A percentile compares a stretch with the other conserved stretches of the same genome.
Conservation (phyloP, 1,140 invertebrate genomes). For the Drosophila sturtevanti region DNA sequence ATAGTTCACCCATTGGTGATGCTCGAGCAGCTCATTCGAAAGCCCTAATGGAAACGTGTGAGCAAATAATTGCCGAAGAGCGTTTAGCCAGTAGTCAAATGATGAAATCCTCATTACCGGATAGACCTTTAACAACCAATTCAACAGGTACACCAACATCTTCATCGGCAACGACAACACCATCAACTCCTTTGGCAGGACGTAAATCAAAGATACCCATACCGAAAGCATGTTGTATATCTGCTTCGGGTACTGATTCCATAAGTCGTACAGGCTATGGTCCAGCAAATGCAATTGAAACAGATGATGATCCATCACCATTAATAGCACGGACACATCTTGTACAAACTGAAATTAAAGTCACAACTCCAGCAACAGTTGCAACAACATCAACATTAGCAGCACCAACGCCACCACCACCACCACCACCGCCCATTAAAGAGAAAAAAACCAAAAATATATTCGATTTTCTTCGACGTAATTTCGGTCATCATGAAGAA, state of each 20-base stretch:
- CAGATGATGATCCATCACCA: constrained; percentile 37
- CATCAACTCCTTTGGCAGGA: constrained; percentile 46
- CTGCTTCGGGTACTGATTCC: constrained; percentile 65
- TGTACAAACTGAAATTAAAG: constrained; percentile 77
- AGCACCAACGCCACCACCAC: constrained; percentile 40
- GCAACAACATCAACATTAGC: constrained; percentile 10
- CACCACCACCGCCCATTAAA: constrained; percentile 35
- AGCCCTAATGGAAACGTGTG: constrained; percentile 73
- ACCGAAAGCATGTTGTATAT: constrained; percentile 70
- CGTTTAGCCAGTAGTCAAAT: constrained; percentile 68
- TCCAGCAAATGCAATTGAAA: constrained; percentile 14
- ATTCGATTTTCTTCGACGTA: constrained; percentile 77
- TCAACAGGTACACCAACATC: not conserved
- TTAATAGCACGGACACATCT: constrained; percentile 68
- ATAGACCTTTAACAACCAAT: not conserved
- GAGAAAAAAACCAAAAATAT: constrained; percentile 80
- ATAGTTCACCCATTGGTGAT: constrained; percentile 57
- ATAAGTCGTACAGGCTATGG: constrained; percentile 61
- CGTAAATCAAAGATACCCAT: constrained; percentile 77
- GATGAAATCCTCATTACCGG: constrained; percentile 59
- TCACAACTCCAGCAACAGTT: constrained; percentile 49
- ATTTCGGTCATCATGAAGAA: constrained; percentile 73
- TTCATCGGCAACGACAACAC: not conserved
- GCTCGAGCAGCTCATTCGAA: constrained; percentile 73
- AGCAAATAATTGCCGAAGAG: constrained; percentile 78